Evolutionary conservation across 2,113 vertebrate genomes (phyloP).

Genomic region (Chloebia gouldiae): DNA sequence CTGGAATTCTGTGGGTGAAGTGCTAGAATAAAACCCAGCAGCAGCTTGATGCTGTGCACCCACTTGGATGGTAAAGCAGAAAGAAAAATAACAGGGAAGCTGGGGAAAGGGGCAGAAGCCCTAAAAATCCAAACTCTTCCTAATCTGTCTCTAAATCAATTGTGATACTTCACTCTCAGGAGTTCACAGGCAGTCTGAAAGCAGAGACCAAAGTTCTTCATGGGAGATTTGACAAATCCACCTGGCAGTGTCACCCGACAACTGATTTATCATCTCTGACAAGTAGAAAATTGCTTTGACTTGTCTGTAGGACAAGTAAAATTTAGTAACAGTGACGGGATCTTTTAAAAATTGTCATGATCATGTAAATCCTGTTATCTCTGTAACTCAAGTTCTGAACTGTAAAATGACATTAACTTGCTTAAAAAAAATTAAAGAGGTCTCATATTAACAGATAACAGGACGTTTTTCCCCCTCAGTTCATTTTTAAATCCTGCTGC

Average conservation of each 20-base stretch:
- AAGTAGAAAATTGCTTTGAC: slow-evolving; percentile 46
- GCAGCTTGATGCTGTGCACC: neutral
- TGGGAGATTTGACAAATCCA: slow-evolving; percentile 38
- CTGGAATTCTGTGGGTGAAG: neutral
- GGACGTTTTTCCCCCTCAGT: neutral
- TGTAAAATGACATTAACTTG: slow-evolving; percentile 23
- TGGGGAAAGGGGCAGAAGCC: neutral
- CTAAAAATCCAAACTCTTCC: neutral
- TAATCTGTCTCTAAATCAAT: neutral
- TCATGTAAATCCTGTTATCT: slow-evolving; percentile 59
- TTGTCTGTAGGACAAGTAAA: slow-evolving; percentile 47
- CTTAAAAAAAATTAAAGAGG: neutral
- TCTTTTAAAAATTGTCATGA: slow-evolving; percentile 30
- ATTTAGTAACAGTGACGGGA: slow-evolving; percentile 18
- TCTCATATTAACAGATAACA: neutral
- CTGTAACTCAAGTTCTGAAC: neutral
- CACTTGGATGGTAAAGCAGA: neutral
- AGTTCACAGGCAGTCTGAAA: neutral
- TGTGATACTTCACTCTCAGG: neutral
- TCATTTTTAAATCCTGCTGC: slow-evolving; percentile 30
- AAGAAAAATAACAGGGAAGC: neutral
- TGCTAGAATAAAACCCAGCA: neutral
- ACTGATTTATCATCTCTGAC: slow-evolving; percentile 46
- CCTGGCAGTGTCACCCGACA: slow-evolving; percentile 13
- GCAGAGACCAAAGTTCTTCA: neutral